phyloP scores from a whole-genome alignment of 2,797 vertebrate genomes.

The Hybognathus amarus region DNA sequence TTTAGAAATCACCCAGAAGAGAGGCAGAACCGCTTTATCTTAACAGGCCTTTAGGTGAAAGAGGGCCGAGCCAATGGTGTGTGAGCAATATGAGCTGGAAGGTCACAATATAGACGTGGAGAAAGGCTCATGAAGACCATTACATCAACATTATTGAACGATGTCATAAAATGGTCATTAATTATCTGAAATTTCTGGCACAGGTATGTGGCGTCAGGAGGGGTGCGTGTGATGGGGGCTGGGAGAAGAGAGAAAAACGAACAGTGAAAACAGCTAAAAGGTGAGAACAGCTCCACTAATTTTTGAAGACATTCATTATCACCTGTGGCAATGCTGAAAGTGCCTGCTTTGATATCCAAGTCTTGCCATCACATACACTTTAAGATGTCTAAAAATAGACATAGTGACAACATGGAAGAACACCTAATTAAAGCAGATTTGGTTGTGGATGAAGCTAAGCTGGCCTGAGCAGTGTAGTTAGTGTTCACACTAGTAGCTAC shows the following conservation, averaged over 20 bases:
- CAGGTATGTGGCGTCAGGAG: constrained; percentile 17
- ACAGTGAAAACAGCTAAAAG: constrained; percentile 36
- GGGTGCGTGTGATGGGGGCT: constrained; percentile 17
- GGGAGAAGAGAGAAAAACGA: constrained; percentile 14
- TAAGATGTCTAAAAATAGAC: constrained; percentile 26
- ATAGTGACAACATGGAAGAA: constrained; percentile 8
- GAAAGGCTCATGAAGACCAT: constrained; percentile 18
- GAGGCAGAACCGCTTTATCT: constrained; percentile 36
- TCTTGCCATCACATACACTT: constrained; percentile 2
- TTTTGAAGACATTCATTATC: constrained; percentile 59
- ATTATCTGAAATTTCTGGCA: constrained; percentile 23
- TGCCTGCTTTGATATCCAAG: constrained; percentile 13
- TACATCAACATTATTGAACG: constrained; percentile 26
- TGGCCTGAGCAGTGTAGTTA: not conserved
- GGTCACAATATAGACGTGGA: constrained; percentile 7
- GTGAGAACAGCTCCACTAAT: constrained; percentile 47
- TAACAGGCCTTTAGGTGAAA: constrained; percentile 30
- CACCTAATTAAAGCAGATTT: constrained; percentile 12
- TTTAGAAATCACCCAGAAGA: constrained; percentile 44
- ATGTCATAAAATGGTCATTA: constrained; percentile 26
- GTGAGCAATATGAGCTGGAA: constrained; percentile 24
- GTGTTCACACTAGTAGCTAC: too few species aligned
- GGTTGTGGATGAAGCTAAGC: not conserved
- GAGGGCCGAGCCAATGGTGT: constrained; percentile 14
- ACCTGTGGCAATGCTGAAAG: constrained; percentile 50